Base-by-base conservation (phyloP, 2,113 vertebrate genomes). In the Struthio camelus region DNA sequence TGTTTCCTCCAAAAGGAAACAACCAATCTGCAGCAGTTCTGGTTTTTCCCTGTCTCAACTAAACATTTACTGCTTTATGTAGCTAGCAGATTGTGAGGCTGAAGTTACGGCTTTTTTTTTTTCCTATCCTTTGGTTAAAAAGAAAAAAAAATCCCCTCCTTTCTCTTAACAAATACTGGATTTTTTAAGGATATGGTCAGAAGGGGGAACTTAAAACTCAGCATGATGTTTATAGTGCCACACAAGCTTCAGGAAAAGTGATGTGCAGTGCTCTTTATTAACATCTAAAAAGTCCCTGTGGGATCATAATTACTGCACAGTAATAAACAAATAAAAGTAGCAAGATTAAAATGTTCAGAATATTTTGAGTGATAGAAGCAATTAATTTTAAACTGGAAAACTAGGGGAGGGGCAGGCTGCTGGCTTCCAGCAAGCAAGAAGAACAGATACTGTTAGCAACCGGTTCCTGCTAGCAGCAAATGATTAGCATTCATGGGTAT, bases 1-100 rank as follows among this genome's bases (percentile, higher is more conserved):
- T 98, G 99, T 98, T 99, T 99, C 99, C 99, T 98, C 98, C 98
- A 97, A 94, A 98, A 99, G 99, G 98, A 99, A 99, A 98, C 97
- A 98, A 98, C 98, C 98, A 96, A 97, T 98, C 97, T 93, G 97
- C 82, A 94, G 91, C 91, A 97, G 96, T 84, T 94, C 94, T 97
- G 97, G 66, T 95, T 98, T 97, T 97, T 98, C 98, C 98, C 98
- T 98, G 98, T 96, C 96, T 98, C 96, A 98, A 66, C 92, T 98
- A 98, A 98, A 98, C 97, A 97, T 98, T 97, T 97, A 98, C 95
- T 97, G 94, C 94, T 97, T 97, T 96, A 85, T 96, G 93, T 98
- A 94, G 86, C 96, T 85, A 86, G 85, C 91, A 97, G 97, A 96
- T 93, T 97, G 94, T 66, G 94, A 96, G 93, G 97, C 79, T 96